Percentiles rank a stretch among this genome's conserved stretches.
These are phyloP conservation scores for Malurus elegans DNA, from an alignment of 2,113 vertebrate genomes.

Conservation along the genomic window DNA sequence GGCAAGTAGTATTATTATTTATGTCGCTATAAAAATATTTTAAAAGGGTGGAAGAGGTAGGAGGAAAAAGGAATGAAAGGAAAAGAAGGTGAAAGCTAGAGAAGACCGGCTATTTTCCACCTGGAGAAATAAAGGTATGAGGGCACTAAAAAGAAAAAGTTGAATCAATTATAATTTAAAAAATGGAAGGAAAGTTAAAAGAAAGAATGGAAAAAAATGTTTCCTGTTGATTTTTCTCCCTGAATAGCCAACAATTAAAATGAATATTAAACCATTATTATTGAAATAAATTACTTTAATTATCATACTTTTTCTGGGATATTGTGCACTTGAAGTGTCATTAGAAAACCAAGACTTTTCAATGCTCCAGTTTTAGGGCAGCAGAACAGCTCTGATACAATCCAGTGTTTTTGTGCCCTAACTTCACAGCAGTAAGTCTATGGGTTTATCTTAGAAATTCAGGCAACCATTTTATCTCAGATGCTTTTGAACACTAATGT, in stretches of 20 bases:
- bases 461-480: background rate
- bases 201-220: background rate
- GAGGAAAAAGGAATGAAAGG: background rate
- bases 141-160: background rate
- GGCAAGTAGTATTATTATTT: conserved; percentile 17
- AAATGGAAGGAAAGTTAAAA: background rate
- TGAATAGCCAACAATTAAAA: background rate
- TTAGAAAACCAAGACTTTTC: background rate
- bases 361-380: background rate
- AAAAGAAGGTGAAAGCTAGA: background rate
- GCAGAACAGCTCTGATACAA: background rate
- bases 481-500: background rate
- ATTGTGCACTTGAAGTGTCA: background rate
- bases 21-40: conserved; percentile 32
- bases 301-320: background rate
- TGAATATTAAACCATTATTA: background rate
- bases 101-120: background rate
- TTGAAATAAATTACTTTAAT: background rate
- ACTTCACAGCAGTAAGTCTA: background rate
- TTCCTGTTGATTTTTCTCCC: background rate
- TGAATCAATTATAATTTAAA: background rate
- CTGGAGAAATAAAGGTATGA: background rate
- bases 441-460: background rate
- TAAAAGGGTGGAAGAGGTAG: background rate
- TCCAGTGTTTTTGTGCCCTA: background rate